phyloP scores from a whole-genome alignment of 2,113 vertebrate species.

The Nestor notabilis region DNA sequence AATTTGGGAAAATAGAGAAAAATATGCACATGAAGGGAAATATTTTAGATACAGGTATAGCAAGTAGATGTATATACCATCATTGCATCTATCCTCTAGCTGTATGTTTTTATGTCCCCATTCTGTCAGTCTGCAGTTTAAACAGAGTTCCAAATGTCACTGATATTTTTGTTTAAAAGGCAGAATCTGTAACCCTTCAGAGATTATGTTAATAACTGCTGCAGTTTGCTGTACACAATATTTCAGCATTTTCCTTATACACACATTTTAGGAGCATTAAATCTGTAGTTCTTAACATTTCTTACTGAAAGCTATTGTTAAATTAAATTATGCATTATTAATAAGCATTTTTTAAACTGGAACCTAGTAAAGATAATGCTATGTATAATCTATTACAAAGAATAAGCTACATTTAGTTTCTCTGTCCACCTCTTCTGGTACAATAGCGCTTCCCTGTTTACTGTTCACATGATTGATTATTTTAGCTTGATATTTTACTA shows the following conservation, averaged over 20 bases:
- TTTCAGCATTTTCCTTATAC: neutral
- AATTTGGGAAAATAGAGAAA: neutral
- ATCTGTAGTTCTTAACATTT: slow-evolving; percentile 10
- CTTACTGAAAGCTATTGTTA: neutral
- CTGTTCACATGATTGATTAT: neutral
- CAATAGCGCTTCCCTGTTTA: neutral
- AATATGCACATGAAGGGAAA: neutral
- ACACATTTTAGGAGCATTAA: neutral
- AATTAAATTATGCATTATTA: slow-evolving; percentile 44
- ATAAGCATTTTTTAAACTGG: neutral
- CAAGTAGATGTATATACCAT: neutral
- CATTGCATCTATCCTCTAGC: neutral
- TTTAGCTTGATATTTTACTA: neutral
- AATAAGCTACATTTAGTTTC: neutral
- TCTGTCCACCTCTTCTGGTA: neutral
- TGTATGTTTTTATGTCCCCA: slow-evolving; percentile 58
- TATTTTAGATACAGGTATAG: slow-evolving; percentile 13
- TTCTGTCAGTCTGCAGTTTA: slow-evolving; percentile 70
- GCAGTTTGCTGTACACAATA: neutral
- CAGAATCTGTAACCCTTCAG: slow-evolving; percentile 53
- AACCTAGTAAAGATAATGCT: neutral
- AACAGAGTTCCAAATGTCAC: slow-evolving; percentile 66
- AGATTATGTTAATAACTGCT: slow-evolving; percentile 55
- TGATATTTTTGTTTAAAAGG: slow-evolving; percentile 64
- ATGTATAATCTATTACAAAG: neutral